These are phyloP conservation scores for Aleiodes testaceus DNA, from an alignment of 2,888 invertebrate genomes.

Conservation along the genomic window DNA sequence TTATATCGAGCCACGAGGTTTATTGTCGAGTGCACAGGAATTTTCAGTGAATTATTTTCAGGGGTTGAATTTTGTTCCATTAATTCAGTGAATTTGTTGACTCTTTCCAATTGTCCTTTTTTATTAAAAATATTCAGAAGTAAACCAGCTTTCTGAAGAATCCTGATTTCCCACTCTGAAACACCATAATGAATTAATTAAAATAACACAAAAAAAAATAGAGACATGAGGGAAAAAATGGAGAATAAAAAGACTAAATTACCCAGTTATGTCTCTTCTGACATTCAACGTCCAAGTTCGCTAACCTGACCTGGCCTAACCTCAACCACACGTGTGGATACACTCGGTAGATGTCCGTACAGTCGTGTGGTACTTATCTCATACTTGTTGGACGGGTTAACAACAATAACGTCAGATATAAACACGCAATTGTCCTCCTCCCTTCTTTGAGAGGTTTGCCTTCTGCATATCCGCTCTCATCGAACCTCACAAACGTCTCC, in stretches of 20 bases:
- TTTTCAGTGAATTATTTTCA: no score
- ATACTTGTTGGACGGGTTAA: conserved; percentile 1
- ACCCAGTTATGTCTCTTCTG: conserved; percentile 59
- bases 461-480: conserved; percentile 70
- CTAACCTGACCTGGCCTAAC: conserved; percentile 23
- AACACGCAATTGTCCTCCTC: conserved; percentile 69
- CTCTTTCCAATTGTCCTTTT: no score
- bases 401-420: conserved; percentile 7
- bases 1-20: not conserved
- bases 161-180: no score
- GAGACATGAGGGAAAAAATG: not conserved
- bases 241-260: not conserved
- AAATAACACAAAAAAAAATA: not conserved
- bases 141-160: no score
- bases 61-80: no score
- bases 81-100: no score
- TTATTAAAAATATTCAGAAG: no score
- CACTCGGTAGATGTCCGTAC: conserved; percentile 10
- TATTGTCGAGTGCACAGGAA: not conserved
- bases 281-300: conserved; percentile 54
- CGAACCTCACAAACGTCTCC: conserved; percentile 56
- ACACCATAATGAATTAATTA: no score
- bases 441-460: not conserved
- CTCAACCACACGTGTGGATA: conserved; percentile 11
- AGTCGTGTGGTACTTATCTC: conserved; percentile 16